Conservation (phyloP, 1,140 invertebrate genomes). For the Maniola jurtina region DNA sequence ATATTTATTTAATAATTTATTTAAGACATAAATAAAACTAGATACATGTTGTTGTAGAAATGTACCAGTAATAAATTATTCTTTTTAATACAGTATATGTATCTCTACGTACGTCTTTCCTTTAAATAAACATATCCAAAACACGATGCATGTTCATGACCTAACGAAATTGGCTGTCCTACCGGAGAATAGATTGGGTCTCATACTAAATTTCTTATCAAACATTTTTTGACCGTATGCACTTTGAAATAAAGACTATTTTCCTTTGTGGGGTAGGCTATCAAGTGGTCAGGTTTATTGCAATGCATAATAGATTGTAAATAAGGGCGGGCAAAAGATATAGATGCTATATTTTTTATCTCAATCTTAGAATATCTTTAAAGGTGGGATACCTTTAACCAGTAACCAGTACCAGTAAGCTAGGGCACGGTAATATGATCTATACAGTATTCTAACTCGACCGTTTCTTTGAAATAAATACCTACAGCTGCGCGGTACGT, state of each 20-base stretch:
- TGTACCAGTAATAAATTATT: no score
- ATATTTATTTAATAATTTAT: no score
- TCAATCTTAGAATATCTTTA: not conserved
- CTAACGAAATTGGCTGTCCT: conserved; percentile 50
- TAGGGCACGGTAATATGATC: no score
- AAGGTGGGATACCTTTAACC: not conserved
- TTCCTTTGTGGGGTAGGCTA: conserved; percentile 12
- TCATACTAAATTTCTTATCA: conserved; percentile 22
- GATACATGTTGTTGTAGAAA: no score
- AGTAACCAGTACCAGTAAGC: no score
- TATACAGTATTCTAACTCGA: no score
- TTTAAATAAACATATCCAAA: conserved; percentile 32
- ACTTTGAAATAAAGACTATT: conserved; percentile 13
- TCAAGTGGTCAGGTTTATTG: conserved; percentile 37
- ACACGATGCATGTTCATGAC: conserved; percentile 36
- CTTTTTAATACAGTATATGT: no score
- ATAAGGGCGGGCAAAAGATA: conserved; percentile 17
- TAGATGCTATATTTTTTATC: not conserved
- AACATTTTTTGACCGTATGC: conserved; percentile 26
- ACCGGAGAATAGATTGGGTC: conserved; percentile 38
- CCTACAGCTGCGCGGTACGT: no score
- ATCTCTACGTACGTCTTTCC: conserved; percentile 21
- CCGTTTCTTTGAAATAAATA: no score
- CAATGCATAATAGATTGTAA: conserved; percentile 38
- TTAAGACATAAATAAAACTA: no score